A percentile compares a stretch with the other conserved stretches of the same genome.
phyloP scores from a whole-genome alignment of 2,113 vertebrate species.

The Festucalex cinctus region DNA sequence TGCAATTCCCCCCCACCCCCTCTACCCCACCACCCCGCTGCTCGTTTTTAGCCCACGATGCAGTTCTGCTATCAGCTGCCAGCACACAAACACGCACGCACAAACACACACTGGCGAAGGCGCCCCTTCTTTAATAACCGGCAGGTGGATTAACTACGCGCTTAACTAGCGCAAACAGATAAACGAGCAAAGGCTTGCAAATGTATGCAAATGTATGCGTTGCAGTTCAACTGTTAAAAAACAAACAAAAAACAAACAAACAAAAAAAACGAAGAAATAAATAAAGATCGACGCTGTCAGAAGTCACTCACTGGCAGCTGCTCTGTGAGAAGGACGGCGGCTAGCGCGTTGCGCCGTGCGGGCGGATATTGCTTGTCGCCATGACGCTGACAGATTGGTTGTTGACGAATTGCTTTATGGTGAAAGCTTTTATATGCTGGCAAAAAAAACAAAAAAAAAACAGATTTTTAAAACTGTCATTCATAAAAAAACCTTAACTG shows the following conservation, averaged over 20 bases:
- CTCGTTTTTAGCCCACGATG: slow-evolving; percentile 71
- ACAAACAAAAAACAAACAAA: slow-evolving; percentile 1
- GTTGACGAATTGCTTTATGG: slow-evolving; percentile 32
- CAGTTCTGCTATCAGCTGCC: slow-evolving; percentile 66
- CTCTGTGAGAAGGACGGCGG: slow-evolving; percentile 38
- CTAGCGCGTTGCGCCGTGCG: slow-evolving; percentile 55
- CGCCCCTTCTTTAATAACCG: slow-evolving; percentile 56
- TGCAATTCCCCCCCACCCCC: slow-evolving; percentile 51
- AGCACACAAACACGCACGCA: slow-evolving; percentile 44
- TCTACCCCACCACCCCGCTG: slow-evolving; percentile 50
- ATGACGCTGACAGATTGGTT: slow-evolving; percentile 51
- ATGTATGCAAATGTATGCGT: slow-evolving; percentile 63
- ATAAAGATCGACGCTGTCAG: slow-evolving; percentile 37
- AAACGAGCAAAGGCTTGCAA: slow-evolving; percentile 61
- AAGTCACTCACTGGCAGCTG: slow-evolving; percentile 52
- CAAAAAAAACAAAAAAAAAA: not conserved
- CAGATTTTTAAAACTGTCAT: too few species aligned
- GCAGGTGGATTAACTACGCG: slow-evolving; percentile 63
- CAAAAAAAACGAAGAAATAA: not conserved
- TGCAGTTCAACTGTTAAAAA: slow-evolving; percentile 57
- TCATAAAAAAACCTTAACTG: too few species aligned
- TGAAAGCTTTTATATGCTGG: slow-evolving; percentile 29
- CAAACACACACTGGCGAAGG: slow-evolving; percentile 31
- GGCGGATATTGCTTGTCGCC: slow-evolving; percentile 63
- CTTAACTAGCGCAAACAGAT: slow-evolving; percentile 46